phyloP scores from a whole-genome alignment of 2,113 vertebrate genomes.

The Ovibos moschatus region DNA sequence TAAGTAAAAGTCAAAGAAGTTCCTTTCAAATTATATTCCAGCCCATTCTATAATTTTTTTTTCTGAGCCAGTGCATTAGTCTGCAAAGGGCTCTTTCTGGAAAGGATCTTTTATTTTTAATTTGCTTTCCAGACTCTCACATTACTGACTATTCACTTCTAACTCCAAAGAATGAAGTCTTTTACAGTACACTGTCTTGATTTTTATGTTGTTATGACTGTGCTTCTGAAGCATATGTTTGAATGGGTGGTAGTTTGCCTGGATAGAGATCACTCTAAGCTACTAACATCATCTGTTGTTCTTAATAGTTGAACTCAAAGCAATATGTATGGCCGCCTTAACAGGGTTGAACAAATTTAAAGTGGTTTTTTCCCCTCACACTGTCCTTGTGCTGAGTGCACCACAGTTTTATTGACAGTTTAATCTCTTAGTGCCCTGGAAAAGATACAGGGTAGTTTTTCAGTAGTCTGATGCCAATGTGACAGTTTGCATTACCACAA shows the following conservation, averaged over 20 bases:
- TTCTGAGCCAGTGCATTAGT: neutral
- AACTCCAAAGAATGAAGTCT: neutral
- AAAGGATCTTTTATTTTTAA: neutral
- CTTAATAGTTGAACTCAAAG: neutral
- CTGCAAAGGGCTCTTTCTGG: neutral
- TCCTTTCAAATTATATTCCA: slow-evolving; percentile 6
- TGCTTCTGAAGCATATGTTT: neutral
- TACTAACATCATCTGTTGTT: neutral
- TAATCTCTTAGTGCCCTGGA: neutral
- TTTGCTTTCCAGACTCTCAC: neutral
- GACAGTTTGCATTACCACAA: neutral
- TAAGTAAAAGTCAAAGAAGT: neutral
- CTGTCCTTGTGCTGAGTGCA: neutral
- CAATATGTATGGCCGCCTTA: neutral
- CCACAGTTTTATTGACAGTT: neutral
- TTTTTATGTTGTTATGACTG: neutral
- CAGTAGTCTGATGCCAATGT: neutral
- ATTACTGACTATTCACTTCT: neutral
- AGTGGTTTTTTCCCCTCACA: neutral
- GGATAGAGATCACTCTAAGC: neutral
- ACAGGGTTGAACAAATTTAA: neutral
- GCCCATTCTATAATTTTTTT: neutral
- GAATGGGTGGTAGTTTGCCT: neutral
- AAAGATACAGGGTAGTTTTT: neutral
- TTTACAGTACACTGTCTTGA: neutral